Conservation (phyloP, 1,140 invertebrate species). For the Glomeris maerens region DNA sequence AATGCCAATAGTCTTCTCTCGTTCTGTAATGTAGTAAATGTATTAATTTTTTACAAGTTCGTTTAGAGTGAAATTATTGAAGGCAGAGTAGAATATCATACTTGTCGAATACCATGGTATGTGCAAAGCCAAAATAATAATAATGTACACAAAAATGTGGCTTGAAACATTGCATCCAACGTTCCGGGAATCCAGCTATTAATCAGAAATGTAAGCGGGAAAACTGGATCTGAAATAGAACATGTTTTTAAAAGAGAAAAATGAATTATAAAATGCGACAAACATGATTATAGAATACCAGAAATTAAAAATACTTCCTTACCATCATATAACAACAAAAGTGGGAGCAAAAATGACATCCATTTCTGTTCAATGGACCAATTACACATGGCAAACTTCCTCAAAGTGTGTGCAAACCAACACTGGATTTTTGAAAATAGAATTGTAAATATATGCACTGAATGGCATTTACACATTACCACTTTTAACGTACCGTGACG, state of each 20-base stretch:
- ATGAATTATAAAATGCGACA: neutral
- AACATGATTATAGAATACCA: constrained; percentile 3
- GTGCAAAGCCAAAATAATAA: constrained; percentile 87
- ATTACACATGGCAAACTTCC: constrained; percentile 74
- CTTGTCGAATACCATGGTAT: constrained; percentile 87
- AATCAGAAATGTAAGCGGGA: constrained; percentile 75
- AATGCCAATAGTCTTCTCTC: constrained; percentile 69
- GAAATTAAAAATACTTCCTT: neutral
- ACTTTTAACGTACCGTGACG: constrained; percentile 76
- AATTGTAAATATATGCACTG: constrained; percentile 1
- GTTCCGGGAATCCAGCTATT: constrained; percentile 82
- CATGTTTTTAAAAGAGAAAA: no score
- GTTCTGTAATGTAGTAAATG: no score
- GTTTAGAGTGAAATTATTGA: no score
- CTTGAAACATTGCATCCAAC: constrained; percentile 77
- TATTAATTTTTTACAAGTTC: no score
- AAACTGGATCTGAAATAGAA: constrained; percentile 86
- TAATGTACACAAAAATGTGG: constrained; percentile 70
- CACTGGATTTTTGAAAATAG: constrained; percentile 60
- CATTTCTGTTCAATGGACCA: constrained; percentile 98
- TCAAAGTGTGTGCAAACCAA: constrained; percentile 74
- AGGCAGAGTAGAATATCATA: constrained; percentile 31
- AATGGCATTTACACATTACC: constrained; percentile 21
- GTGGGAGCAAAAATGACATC: constrained; percentile 76
- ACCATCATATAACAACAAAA: constrained; percentile 75